phyloP scores from a whole-genome alignment of 2,113 vertebrate species.

The Sinosuthora webbiana region DNA sequence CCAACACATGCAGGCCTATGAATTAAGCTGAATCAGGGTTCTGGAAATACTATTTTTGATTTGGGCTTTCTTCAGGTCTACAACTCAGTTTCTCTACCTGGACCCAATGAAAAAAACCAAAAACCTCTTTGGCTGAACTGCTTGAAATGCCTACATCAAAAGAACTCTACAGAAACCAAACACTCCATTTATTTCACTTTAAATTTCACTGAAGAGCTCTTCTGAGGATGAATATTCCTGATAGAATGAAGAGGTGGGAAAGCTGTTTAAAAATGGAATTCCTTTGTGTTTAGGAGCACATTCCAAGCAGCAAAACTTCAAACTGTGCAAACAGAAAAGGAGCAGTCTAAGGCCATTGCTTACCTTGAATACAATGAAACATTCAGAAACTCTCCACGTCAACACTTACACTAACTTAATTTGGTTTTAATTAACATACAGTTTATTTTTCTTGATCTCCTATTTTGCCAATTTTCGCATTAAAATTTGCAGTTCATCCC shows the following conservation, averaged over 20 bases:
- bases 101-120: neutral
- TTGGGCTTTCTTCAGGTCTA: neutral
- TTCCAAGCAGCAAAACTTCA: neutral
- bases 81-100: neutral
- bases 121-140: neutral
- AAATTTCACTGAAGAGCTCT: neutral
- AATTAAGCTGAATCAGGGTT: neutral
- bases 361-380: neutral
- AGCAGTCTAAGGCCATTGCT: neutral
- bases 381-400: neutral
- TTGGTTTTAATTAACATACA: neutral
- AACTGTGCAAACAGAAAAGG: neutral
- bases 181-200: neutral
- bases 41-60: neutral
- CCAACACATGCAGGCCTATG: neutral
- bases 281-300: neutral
- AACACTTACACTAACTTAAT: neutral
- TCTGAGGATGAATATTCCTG: neutral
- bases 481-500: neutral
- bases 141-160: constrained; percentile 18
- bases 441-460: neutral
- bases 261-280: neutral
- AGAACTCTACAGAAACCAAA: neutral
- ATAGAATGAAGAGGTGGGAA: neutral
- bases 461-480: neutral